A percentile compares a stretch with the other conserved stretches of the same genome.
Evolutionary conservation across 1,140 invertebrate species (phyloP).

Genomic region (Helicoverpa armigera): DNA sequence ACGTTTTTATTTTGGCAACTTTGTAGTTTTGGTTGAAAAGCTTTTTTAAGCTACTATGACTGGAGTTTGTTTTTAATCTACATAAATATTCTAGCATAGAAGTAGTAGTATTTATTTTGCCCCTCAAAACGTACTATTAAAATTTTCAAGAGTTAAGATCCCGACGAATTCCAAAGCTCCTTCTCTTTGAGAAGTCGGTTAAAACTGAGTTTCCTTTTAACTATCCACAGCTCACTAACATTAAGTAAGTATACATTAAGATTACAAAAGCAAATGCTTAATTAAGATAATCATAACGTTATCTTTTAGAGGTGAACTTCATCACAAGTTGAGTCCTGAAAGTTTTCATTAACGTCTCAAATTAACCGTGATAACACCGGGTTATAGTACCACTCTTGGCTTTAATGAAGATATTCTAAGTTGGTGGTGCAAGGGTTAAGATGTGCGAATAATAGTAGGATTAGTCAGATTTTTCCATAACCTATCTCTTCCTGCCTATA

Average conservation of each 20-base stretch:
- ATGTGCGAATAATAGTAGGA: neutral
- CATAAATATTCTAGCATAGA: too few relatives aligned
- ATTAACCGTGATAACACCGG: slow-evolving; percentile 50
- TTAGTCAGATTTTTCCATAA: too few relatives aligned
- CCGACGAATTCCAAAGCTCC: too few relatives aligned
- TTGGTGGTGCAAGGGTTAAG: neutral
- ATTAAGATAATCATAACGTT: slow-evolving; percentile 30
- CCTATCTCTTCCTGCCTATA: too few relatives aligned
- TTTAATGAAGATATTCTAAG: slow-evolving; percentile 44
- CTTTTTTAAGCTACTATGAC: neutral
- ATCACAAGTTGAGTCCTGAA: slow-evolving; percentile 47
- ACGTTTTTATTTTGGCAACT: too few relatives aligned
- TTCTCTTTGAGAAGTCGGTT: neutral
- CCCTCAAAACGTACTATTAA: too few relatives aligned
- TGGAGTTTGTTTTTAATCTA: too few relatives aligned
- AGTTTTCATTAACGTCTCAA: slow-evolving; percentile 48
- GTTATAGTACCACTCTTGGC: slow-evolving; percentile 16
- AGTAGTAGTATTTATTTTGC: too few relatives aligned
- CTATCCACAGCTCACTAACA: neutral
- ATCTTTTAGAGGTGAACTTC: slow-evolving; percentile 6
- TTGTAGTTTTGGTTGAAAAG: neutral
- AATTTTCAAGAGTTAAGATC: too few relatives aligned
- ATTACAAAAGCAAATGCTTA: neutral
- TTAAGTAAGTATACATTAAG: too few relatives aligned
- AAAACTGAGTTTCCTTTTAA: neutral